These are phyloP conservation scores for Apodemus agrarius DNA, from an alignment of 2,797 vertebrate genomes.

Conservation along the genomic window DNA sequence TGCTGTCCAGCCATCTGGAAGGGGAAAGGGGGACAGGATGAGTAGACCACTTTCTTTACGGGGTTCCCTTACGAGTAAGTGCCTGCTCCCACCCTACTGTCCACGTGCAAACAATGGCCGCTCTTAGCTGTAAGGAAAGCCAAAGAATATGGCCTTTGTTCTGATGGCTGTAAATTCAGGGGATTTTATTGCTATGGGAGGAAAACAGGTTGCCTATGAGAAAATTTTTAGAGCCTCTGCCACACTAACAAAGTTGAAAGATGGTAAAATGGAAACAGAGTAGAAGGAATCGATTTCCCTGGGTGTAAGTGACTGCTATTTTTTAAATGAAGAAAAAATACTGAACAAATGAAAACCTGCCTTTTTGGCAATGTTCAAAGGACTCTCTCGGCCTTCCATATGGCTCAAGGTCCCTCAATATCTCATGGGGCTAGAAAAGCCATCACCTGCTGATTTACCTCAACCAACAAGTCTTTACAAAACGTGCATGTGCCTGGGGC, in stretches of 20 bases:
- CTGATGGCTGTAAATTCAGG: background rate
- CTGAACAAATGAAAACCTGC: background rate
- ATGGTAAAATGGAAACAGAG: background rate
- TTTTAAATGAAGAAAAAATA: background rate
- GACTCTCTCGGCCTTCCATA: background rate
- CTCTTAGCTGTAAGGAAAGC: background rate
- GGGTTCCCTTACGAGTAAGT: background rate
- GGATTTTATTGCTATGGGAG: background rate
- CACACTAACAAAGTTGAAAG: background rate
- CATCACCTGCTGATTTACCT: background rate
- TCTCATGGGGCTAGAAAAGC: background rate
- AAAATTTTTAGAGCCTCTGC: background rate
- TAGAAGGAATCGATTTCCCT: constrained; percentile 32
- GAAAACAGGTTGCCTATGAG: background rate
- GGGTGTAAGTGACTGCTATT: background rate
- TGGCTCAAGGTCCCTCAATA: constrained; percentile 10
- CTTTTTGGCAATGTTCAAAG: background rate
- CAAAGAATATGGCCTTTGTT: background rate
- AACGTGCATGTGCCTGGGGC: background rate
- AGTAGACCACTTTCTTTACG: background rate
- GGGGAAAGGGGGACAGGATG: background rate
- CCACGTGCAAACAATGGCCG: background rate
- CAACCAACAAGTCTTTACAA: constrained; percentile 20
- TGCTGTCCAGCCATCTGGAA: background rate
- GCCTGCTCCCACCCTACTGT: background rate